Percentiles rank a stretch among this genome's conserved stretches.
Conservation (phyloP, 2,797 vertebrate species). For the Numenius phaeopus region DNA sequence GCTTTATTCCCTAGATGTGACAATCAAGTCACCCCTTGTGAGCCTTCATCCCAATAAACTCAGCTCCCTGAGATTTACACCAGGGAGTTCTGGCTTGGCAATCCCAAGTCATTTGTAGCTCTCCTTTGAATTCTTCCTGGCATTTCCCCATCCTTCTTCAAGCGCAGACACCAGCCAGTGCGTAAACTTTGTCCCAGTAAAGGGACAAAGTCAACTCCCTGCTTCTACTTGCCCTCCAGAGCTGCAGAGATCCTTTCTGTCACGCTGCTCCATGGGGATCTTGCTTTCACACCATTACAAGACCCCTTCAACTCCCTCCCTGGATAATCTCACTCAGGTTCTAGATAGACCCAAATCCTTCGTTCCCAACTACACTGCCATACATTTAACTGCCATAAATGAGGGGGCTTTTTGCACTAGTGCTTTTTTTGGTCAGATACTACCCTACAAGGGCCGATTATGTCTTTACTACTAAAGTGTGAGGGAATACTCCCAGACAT, state of each 20-base stretch:
- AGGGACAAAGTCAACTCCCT: background rate
- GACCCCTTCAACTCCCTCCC: background rate
- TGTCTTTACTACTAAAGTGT: background rate
- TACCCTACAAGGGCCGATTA: background rate
- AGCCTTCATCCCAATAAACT: background rate
- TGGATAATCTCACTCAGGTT: background rate
- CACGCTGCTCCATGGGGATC: background rate
- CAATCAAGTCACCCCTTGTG: background rate
- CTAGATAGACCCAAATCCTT: background rate
- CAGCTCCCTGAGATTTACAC: background rate
- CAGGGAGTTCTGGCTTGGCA: background rate
- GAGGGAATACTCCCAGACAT: background rate
- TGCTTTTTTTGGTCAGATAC: background rate
- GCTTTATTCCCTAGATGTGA: background rate
- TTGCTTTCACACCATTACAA: accelerated
- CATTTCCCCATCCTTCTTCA: background rate
- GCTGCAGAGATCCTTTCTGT: background rate
- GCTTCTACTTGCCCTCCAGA: background rate
- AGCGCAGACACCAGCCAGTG: background rate
- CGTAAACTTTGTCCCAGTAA: background rate
- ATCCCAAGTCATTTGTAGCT: background rate
- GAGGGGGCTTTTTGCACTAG: background rate
- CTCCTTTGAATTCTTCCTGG: background rate
- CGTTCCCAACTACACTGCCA: background rate
- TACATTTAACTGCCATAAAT: background rate